Percentiles rank a stretch among this genome's conserved stretches.
Evolutionary conservation across 2,113 vertebrate species (phyloP).

Genomic region (Sphyrna mokarran): DNA sequence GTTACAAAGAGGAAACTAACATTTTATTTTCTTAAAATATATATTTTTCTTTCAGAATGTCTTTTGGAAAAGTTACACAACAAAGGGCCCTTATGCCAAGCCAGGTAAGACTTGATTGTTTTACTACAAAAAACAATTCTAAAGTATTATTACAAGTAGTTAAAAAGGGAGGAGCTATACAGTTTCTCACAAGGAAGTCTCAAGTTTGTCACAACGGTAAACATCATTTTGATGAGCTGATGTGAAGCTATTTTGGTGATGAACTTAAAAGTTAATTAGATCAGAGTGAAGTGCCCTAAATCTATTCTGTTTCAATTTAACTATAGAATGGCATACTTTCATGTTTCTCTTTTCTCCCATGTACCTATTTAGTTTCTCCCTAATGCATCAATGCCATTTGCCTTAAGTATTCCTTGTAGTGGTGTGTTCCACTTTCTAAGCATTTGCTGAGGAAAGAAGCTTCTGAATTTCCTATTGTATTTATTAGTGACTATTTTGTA

Average conservation of each 20-base stretch:
- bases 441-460: background rate
- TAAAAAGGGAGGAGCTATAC: background rate
- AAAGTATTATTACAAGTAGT: background rate
- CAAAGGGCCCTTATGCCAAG: conserved; percentile 48
- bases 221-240: background rate
- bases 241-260: background rate
- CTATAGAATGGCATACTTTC: background rate
- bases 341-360: background rate
- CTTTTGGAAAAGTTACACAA: conserved; percentile 78
- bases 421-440: background rate
- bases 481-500: background rate
- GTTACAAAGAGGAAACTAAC: background rate
- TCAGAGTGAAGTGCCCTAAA: background rate
- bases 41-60: conserved; percentile 58
- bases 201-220: background rate
- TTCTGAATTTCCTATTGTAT: background rate
- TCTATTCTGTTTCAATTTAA: background rate
- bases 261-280: background rate
- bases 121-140: background rate
- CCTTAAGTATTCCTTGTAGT: background rate
- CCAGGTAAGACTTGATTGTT: conserved; percentile 53
- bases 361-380: background rate
- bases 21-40: background rate
- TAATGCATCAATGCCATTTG: background rate
- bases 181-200: background rate